Evolutionary conservation across 1,140 invertebrate species (phyloP).

Genomic region (Heterodera schachtii): DNA sequence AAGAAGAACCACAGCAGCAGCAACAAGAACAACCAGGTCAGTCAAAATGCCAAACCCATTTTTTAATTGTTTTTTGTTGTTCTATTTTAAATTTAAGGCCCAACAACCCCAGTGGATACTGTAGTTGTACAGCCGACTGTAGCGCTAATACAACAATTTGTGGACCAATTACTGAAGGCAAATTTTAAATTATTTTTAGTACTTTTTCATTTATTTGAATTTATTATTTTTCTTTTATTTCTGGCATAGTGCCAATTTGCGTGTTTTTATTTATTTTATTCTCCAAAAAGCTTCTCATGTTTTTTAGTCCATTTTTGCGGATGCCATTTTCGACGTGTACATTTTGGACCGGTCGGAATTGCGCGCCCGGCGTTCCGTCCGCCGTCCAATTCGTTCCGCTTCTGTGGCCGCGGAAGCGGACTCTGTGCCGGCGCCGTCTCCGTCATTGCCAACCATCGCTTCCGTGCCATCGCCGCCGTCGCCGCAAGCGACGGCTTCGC

Average conservation of each 20-base stretch:
- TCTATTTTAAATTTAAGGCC: background rate
- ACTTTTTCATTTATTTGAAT: too few species aligned
- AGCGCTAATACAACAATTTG: constrained; percentile 7
- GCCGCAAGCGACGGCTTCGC: background rate
- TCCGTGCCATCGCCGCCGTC: background rate
- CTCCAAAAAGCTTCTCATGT: background rate
- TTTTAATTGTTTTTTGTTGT: too few species aligned
- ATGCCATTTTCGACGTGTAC: constrained; percentile 27
- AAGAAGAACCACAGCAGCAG: background rate
- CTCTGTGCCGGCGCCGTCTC: too few species aligned
- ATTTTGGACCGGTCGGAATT: constrained; percentile 9
- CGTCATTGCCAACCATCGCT: background rate
- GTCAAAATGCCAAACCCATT: too few species aligned
- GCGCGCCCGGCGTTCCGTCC: background rate
- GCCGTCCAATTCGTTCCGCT: constrained; percentile 10
- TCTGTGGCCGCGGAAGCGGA: background rate
- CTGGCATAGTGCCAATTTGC: too few species aligned
- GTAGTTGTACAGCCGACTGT: background rate
- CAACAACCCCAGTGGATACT: constrained; percentile 1
- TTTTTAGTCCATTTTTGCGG: constrained; percentile 20
- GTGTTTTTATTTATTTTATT: background rate
- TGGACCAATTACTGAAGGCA: constrained; percentile 20
- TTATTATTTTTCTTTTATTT: too few species aligned
- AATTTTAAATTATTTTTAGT: background rate
- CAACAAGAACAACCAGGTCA: too few species aligned